phyloP scores from a whole-genome alignment of 30 jellyfish, hydroid and myxozoan species.

The Cassiopea xamachana region DNA sequence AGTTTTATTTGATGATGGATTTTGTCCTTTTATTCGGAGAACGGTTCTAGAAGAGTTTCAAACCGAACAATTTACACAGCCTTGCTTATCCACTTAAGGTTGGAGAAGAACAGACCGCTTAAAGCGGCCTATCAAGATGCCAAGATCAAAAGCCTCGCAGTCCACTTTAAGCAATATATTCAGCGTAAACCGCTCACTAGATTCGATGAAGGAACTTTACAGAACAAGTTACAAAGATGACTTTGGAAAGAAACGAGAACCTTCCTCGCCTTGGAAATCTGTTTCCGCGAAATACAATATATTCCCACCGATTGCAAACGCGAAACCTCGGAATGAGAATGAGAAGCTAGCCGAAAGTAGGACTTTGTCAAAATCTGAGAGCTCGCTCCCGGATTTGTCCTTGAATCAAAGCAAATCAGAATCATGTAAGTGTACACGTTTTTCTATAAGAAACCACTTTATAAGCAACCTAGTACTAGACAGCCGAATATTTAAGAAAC shows the following conservation, averaged over 20 bases:
- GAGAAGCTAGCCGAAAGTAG: neutral
- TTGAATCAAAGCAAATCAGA: neutral
- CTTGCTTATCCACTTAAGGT: no score
- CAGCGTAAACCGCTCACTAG: conserved; percentile 43
- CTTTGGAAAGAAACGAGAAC: neutral
- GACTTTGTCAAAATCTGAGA: conserved; percentile 44
- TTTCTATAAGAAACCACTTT: no score
- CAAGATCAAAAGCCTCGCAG: conserved; percentile 19
- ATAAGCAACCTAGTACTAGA: no score
- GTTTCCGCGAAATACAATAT: conserved; percentile 40
- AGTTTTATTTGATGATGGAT: no score
- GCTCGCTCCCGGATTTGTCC: conserved; percentile 28
- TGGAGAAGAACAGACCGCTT: neutral
- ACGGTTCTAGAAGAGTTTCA: no score
- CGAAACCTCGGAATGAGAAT: neutral
- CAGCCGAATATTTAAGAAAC: no score
- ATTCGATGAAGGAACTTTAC: conserved; percentile 49
- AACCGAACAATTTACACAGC: no score
- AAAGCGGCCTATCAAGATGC: neutral
- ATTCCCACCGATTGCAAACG: conserved; percentile 51
- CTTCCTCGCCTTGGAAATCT: conserved; percentile 29
- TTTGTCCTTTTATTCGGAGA: no score
- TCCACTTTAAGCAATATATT: conserved; percentile 1
- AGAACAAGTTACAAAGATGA: conserved; percentile 47
- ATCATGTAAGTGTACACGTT: conserved; percentile 1